Evolutionary conservation across 2,888 invertebrate species (phyloP), one percentile per base, ranked within the genome.

Genomic region (Synanthedon andrenaeformis): DNA sequence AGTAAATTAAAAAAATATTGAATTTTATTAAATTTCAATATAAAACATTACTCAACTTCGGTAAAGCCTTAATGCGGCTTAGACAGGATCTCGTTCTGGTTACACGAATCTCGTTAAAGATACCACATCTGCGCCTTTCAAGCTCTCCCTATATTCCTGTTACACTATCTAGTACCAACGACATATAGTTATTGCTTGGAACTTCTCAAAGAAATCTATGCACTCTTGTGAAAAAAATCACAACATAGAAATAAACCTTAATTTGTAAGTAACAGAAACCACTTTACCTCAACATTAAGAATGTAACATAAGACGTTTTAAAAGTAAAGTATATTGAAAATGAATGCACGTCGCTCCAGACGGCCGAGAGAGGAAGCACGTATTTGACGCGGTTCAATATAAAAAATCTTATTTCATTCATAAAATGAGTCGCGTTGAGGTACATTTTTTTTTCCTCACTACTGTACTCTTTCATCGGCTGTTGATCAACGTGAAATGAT

Each of bases 401-500:
- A 83, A 80, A 79, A 85, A 85, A 80, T 72, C 76, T 82, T 84
- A 85, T 86, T 86, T 84, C 86, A 87, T 87, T 87, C 86, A 87
- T 86, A 85, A 86, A 86, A 83, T 77, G 82, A 84, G 80, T 84
- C 70, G 82, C 82, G 85, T 84, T 85, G 75, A 84, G 77, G 67
- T 70, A 65, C 64, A 60, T 2, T 17, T 17, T 17, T 17, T 17
- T 59, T 59, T 59, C 59, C 64, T 62, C 56, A 63, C 62, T 66
- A 56, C 60, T 58, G 59, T 54, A 59, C 64, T 69, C 69, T 65
- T 69, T 69, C 64, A 62, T 64, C 70, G 64, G 59, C 64, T 61
- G 74, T 72, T 81, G 82, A 85, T 85, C 79, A 71, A 83, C 82
- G 84, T 84, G 84, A 79, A 84, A 85, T 83, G 81, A 84, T 84